phyloP scores from a whole-genome alignment of 2,113 vertebrate species.

The Macaca fascicularis region T2T-MFA8v1.1 NC_088393.1:45068501-45069000 shows the following conservation, averaged over 20 bases:
- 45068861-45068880: not conserved
- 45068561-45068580: too few relatives aligned
- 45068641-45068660: fast-evolving
- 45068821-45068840: not conserved
- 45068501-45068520: too few relatives aligned
- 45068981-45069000: not conserved
- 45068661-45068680: not conserved
- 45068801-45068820: not conserved
- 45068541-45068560: too few relatives aligned
- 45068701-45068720: not conserved
- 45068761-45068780: not conserved
- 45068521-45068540: too few relatives aligned
- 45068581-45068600: too few relatives aligned
- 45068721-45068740: not conserved
- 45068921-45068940: not conserved
- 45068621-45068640: too few relatives aligned
- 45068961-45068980: not conserved
- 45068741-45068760: not conserved
- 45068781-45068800: not conserved
- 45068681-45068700: not conserved
- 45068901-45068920: not conserved
- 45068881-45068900: not conserved
- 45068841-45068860: not conserved
- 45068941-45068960: not conserved
- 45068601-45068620: too few relatives aligned